These are phyloP conservation scores for Calonectris borealis DNA, from an alignment of 2,113 vertebrate genomes.

Conservation along the genomic window DNA sequence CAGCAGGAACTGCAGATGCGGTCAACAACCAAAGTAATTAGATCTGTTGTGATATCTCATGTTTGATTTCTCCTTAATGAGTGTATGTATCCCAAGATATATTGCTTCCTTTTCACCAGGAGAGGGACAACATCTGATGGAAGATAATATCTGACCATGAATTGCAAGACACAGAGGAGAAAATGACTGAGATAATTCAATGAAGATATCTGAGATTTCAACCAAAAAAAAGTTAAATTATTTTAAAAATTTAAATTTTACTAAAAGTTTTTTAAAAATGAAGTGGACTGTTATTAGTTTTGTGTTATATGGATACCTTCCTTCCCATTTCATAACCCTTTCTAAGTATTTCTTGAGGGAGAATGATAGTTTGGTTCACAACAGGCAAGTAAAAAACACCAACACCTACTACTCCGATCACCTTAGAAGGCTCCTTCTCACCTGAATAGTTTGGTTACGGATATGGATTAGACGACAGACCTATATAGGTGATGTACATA, in stretches of 20 bases:
- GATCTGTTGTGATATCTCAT: background rate
- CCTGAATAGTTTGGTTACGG: background rate
- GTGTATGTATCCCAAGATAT: background rate
- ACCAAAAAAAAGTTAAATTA: background rate
- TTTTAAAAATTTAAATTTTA: background rate
- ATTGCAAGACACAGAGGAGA: background rate
- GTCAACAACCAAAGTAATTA: background rate
- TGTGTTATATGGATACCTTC: background rate
- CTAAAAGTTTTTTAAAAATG: background rate
- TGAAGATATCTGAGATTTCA: background rate
- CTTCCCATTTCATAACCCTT: background rate
- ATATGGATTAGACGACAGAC: background rate
- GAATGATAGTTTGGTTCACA: background rate
- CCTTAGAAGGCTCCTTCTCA: background rate
- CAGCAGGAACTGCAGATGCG: background rate
- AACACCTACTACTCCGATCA: background rate
- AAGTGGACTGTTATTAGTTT: background rate
- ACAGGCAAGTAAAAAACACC: background rate
- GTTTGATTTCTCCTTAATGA: background rate
- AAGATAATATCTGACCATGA: background rate
- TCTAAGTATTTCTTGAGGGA: background rate
- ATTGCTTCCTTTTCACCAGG: background rate
- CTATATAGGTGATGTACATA: background rate
- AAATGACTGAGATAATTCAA: background rate
- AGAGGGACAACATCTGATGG: background rate